Evolutionary conservation across 2,797 vertebrate species (phyloP).

Genomic region (Poecile montanus): DNA sequence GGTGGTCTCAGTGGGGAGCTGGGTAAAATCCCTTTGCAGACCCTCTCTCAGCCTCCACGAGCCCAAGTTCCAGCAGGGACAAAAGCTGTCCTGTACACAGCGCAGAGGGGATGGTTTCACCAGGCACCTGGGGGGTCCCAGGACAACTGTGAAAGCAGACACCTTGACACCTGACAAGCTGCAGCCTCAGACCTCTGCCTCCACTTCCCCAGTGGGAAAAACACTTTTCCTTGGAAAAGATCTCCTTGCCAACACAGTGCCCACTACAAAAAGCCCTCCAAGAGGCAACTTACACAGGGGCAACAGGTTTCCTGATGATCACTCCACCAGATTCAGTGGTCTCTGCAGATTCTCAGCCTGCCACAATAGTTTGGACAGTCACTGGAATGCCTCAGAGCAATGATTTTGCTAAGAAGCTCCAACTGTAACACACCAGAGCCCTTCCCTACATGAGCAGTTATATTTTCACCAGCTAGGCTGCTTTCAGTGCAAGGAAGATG

Average conservation of each 20-base stretch:
- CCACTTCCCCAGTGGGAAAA: not conserved
- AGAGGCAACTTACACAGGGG: not conserved
- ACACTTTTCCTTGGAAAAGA: not conserved
- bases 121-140: not conserved
- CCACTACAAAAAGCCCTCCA: not conserved
- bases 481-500: not conserved
- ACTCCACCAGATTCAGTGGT: not conserved
- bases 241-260: not conserved
- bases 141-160: not conserved
- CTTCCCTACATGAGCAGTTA: not conserved
- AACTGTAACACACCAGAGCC: not conserved
- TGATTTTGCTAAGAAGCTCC: not conserved
- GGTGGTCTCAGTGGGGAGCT: rapidly evolving
- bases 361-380: not conserved
- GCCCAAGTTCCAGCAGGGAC: not conserved
- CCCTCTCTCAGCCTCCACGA: rapidly evolving
- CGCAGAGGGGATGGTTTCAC: not conserved
- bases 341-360: not conserved
- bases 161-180: not conserved
- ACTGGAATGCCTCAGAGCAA: not conserved
- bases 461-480: not conserved
- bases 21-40: not conserved
- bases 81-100: rapidly evolving
- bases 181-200: not conserved
- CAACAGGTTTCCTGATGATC: not conserved